phyloP scores from a whole-genome alignment of 92 coral and sea anemone species.

The Phenganax stokvisi region DNA sequence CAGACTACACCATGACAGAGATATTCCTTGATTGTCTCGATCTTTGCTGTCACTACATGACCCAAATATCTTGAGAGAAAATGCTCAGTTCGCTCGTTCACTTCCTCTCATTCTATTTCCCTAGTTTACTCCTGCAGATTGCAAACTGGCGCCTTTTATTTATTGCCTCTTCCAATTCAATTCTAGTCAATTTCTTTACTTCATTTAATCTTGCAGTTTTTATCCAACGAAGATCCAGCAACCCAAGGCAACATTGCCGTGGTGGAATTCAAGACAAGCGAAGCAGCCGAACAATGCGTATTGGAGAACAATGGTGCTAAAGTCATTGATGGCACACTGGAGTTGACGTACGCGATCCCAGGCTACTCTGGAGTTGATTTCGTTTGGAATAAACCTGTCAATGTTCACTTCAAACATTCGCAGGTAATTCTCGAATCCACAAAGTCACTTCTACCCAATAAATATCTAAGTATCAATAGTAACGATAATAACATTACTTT shows the following conservation, averaged over 20 bases:
- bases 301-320: slow-evolving; percentile 18
- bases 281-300: slow-evolving; percentile 35
- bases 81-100: no score
- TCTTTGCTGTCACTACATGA: neutral
- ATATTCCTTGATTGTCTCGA: neutral
- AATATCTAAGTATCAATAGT: no score
- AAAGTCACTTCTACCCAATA: no score
- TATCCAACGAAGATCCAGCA: slow-evolving; percentile 5
- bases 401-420: slow-evolving; percentile 21
- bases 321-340: slow-evolving; percentile 21
- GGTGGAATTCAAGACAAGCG: slow-evolving; percentile 34
- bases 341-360: slow-evolving; percentile 21
- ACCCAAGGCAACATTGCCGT: slow-evolving; percentile 16
- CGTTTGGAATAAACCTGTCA: slow-evolving; percentile 37
- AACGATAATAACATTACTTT: no score
- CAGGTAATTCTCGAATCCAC: slow-evolving; percentile 1
- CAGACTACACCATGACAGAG: no score
- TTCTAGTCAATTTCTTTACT: no score
- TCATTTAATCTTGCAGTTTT: slow-evolving; percentile 9
- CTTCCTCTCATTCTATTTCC: neutral
- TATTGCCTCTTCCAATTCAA: no score
- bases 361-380: slow-evolving; percentile 40
- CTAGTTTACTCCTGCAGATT: neutral
- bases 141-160: no score
- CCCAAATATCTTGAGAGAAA: no score